These are phyloP conservation scores for Drosophila insularis DNA, from an alignment of 1,140 invertebrate genomes.

Conservation along the genomic window DNA sequence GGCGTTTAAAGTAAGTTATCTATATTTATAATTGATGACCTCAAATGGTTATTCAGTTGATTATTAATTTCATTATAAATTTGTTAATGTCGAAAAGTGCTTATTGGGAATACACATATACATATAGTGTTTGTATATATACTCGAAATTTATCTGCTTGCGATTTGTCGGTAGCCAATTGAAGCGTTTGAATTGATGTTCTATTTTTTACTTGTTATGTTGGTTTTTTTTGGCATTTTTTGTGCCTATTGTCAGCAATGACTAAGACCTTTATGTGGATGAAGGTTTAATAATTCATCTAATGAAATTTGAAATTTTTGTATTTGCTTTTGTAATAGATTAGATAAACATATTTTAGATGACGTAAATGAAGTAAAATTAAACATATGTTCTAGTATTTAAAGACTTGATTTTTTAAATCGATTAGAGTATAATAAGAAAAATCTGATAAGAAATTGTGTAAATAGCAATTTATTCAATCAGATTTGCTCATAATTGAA, in stretches of 20 bases:
- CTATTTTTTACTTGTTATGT: slow-evolving; percentile 29
- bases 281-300: slow-evolving; percentile 30
- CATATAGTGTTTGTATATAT: slow-evolving; percentile 11
- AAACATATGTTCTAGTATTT: neutral
- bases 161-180: slow-evolving; percentile 13
- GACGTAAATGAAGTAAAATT: neutral
- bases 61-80: slow-evolving; percentile 45
- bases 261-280: slow-evolving; percentile 27
- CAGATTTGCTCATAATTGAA: neutral
- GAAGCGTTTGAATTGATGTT: slow-evolving; percentile 11
- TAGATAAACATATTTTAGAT: neutral
- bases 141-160: slow-evolving; percentile 12
- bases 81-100: slow-evolving; percentile 27
- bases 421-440: neutral
- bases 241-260: slow-evolving; percentile 28
- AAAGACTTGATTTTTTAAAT: neutral
- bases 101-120: slow-evolving; percentile 15
- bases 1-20: slow-evolving; percentile 75
- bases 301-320: slow-evolving; percentile 24
- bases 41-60: slow-evolving; percentile 38
- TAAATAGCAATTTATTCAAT: neutral
- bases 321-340: slow-evolving; percentile 10
- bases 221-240: slow-evolving; percentile 16
- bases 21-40: slow-evolving; percentile 26
- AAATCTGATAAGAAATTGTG: neutral